Evolutionary conservation across 1,140 invertebrate genomes (phyloP).

Genomic region (Pogonomyrmex barbatus): DNA sequence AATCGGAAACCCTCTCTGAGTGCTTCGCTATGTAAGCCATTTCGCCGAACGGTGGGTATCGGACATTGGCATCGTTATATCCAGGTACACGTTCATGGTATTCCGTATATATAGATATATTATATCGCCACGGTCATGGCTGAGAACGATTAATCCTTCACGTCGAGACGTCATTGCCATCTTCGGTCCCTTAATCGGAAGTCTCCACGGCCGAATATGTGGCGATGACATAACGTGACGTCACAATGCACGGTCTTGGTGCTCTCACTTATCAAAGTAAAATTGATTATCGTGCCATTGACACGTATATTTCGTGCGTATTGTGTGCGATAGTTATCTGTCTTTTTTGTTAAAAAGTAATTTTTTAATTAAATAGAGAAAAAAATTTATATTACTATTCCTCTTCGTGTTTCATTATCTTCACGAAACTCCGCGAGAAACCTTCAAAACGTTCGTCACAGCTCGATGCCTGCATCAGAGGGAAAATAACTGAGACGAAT

Average conservation of each 20-base stretch:
- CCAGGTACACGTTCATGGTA: constrained; percentile 67
- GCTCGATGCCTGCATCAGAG: constrained; percentile 22
- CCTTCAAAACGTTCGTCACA: constrained; percentile 47
- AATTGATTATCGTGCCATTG: constrained; percentile 10
- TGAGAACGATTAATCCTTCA: constrained; percentile 81
- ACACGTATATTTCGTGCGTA: neutral
- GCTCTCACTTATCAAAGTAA: constrained; percentile 9
- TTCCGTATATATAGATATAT: constrained; percentile 35
- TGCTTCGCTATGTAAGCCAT: constrained; percentile 81
- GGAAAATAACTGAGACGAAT: constrained; percentile 52
- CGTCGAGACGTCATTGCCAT: constrained; percentile 79
- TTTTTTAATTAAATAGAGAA: neutral
- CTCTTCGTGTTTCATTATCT: neutral
- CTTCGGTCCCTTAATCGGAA: constrained; percentile 78
- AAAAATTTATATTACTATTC: neutral
- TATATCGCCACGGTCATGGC: constrained; percentile 53
- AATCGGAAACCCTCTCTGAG: constrained; percentile 77
- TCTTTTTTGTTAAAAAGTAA: neutral
- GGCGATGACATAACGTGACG: constrained; percentile 68
- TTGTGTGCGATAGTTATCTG: neutral
- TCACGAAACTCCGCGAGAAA: neutral
- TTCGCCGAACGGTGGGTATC: constrained; percentile 73
- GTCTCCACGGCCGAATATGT: constrained; percentile 68
- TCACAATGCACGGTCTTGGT: constrained; percentile 16
- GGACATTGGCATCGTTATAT: constrained; percentile 74